Percentiles rank a stretch among this genome's conserved stretches.
These are phyloP conservation scores for Horisme vitalbata DNA, from an alignment of 2,888 invertebrate genomes.

Conservation along the genomic window DNA sequence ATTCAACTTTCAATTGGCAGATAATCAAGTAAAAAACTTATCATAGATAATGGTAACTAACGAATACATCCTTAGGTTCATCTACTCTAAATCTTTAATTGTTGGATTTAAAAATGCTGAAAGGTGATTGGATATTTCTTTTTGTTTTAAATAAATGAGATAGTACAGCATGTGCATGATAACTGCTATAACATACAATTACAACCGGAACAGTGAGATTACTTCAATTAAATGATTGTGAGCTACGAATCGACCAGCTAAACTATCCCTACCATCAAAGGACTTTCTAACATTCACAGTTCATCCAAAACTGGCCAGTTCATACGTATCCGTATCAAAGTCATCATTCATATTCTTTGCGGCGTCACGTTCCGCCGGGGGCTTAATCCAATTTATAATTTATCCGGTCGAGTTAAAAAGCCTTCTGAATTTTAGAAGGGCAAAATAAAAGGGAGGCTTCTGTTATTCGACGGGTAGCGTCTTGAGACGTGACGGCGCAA, in stretches of 20 bases:
- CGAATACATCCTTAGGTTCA: too few relatives aligned
- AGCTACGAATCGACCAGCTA: slow-evolving; percentile 41
- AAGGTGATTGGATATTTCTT: too few relatives aligned
- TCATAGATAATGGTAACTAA: too few relatives aligned
- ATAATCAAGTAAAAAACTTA: too few relatives aligned
- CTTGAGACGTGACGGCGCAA: slow-evolving; percentile 73
- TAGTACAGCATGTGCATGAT: slow-evolving; percentile 1
- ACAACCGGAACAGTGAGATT: slow-evolving; percentile 71
- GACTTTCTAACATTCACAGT: slow-evolving; percentile 28
- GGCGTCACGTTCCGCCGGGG: slow-evolving; percentile 72
- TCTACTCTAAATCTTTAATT: too few relatives aligned
- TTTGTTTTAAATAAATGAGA: too few relatives aligned
- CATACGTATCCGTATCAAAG: slow-evolving; percentile 43
- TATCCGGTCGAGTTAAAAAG: slow-evolving; percentile 67
- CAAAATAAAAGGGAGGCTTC: slow-evolving; percentile 46
- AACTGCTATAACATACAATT: slow-evolving; percentile 48
- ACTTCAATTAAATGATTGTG: slow-evolving; percentile 73
- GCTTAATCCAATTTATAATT: slow-evolving; percentile 78
- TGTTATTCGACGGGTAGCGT: slow-evolving; percentile 55
- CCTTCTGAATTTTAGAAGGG: slow-evolving; percentile 55
- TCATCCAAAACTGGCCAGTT: slow-evolving; percentile 41
- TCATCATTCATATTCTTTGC: slow-evolving; percentile 79
- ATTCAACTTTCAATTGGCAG: too few relatives aligned
- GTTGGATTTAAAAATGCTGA: too few relatives aligned
- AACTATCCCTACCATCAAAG: slow-evolving; percentile 31